Conservation (phyloP, 2,797 vertebrate species). For the Anas acuta region DNA sequence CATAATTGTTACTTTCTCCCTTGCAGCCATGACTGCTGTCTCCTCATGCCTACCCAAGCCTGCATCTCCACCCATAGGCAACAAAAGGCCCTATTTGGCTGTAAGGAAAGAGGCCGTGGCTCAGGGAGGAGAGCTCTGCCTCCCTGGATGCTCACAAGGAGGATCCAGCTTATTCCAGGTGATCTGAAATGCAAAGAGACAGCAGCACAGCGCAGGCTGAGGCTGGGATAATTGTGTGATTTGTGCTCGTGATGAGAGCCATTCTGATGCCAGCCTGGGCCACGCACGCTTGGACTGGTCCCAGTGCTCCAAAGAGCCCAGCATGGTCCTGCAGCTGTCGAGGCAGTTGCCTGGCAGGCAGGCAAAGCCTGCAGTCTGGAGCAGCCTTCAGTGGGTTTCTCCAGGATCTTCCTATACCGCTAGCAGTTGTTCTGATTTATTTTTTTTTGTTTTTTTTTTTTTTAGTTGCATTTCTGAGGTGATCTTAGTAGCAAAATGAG, state of each 20-base stretch:
- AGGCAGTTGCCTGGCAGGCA: background rate
- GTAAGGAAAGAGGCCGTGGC: background rate
- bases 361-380: background rate
- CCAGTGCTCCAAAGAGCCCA: background rate
- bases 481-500: background rate
- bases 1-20: rapidly evolving
- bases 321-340: background rate
- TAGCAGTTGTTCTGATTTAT: background rate
- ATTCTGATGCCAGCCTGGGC: background rate
- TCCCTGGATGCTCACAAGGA: rapidly evolving
- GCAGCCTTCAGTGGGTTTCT: background rate
- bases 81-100: background rate
- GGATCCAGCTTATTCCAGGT: background rate
- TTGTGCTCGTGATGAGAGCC: conserved; percentile 32
- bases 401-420: background rate
- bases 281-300: background rate
- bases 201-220: background rate
- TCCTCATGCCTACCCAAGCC: background rate
- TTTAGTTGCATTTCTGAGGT: background rate
- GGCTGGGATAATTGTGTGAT: conserved; percentile 37
- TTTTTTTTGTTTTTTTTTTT: background rate
- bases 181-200: background rate
- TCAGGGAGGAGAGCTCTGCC: background rate
- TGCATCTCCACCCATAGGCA: background rate
- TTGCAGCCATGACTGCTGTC: background rate